Evolutionary conservation across 2,113 vertebrate genomes (phyloP), one percentile per base, ranked within the genome.

Genomic region (Polyodon spathula): DNA sequence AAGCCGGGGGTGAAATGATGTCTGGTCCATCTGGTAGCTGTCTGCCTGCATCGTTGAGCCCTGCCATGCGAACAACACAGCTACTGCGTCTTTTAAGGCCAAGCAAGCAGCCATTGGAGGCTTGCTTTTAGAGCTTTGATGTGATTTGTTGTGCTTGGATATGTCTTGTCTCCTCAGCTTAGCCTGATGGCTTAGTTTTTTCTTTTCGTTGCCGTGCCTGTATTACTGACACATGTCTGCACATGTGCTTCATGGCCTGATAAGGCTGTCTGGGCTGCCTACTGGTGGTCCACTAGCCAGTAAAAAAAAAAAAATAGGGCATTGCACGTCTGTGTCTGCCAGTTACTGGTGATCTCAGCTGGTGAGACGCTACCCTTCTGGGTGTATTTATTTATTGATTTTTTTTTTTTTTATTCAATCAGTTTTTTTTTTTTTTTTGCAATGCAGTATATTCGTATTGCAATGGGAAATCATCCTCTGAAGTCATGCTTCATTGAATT

Each of bases 71-170:
- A 27, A 27, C 27, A 27, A 27, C 27, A 27, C 27, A 58, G 64
- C 68, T 61, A 17, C 58, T 44, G 16, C 63, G 65, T 65, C 57
- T 53, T 8, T 66, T 37, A 55, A 51, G 16, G 59, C 11, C 56
- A 51, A 37, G 27, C 39, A 38, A 50, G 56, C 17, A 54, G 54
- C 53, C 48, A 58, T 1, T 50, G 63, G 66, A 61, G 54, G 0
- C 61, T 62, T 67, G 44, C 69, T 69, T 68, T 51, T 40, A 65
- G 63, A 67, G 37, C 67, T 64, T 15, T 37, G 68, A 61, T 70
- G 58, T 80, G 38, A 76, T 71, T 74, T 66, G 61, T 67, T 63
- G 59, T 63, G 54, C 65, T 70, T 71, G 63, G 66, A 70, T 73
- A 40, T 44, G 66, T 62, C 56, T 56, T 5, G 4, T 69, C 65